A percentile compares a stretch with the other conserved stretches of the same genome.
Evolutionary conservation across 64 coral and sea anemone species (phyloP).

Genomic region (Acropora yongei): DNA sequence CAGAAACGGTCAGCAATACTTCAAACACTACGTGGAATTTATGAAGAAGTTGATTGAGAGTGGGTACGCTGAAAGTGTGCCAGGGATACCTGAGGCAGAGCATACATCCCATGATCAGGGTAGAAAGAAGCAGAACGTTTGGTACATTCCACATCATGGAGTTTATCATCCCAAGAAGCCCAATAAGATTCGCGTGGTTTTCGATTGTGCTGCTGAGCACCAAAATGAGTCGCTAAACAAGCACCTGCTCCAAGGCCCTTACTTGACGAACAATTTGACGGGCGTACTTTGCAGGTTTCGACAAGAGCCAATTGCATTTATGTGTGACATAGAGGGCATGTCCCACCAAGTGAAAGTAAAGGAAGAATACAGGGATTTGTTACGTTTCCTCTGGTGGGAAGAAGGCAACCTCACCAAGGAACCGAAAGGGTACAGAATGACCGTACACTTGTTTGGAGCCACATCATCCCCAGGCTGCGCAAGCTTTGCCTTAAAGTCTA

Average conservation of each 20-base stretch:
- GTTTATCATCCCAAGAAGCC: constrained; percentile 45
- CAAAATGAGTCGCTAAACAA: constrained; percentile 27
- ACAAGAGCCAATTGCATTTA: constrained; percentile 13
- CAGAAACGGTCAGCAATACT: background rate
- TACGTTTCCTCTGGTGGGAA: constrained; percentile 50
- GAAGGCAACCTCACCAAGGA: background rate
- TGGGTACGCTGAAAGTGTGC: constrained; percentile 25
- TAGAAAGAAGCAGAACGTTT: background rate
- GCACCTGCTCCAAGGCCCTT: constrained; percentile 44
- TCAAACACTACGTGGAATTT: constrained; percentile 39
- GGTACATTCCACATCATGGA: constrained; percentile 23
- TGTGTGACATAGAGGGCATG: constrained; percentile 27
- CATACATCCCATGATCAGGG: background rate
- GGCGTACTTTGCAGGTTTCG: constrained; percentile 48
- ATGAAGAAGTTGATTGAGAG: constrained; percentile 52
- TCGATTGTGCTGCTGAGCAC: constrained; percentile 42
- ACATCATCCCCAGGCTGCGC: constrained; percentile 58
- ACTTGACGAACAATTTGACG: constrained; percentile 39
- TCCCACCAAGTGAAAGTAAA: constrained; percentile 37
- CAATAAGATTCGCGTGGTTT: constrained; percentile 35
- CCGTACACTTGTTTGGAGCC: constrained; percentile 38
- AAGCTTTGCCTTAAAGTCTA: constrained; percentile 31
- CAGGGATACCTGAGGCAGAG: too few species aligned
- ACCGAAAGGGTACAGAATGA: background rate
- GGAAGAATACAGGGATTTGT: constrained; percentile 5